These are phyloP conservation scores for Matsumurasca onukii DNA, from an alignment of 1,140 invertebrate species.

Conservation along the genomic window DNA sequence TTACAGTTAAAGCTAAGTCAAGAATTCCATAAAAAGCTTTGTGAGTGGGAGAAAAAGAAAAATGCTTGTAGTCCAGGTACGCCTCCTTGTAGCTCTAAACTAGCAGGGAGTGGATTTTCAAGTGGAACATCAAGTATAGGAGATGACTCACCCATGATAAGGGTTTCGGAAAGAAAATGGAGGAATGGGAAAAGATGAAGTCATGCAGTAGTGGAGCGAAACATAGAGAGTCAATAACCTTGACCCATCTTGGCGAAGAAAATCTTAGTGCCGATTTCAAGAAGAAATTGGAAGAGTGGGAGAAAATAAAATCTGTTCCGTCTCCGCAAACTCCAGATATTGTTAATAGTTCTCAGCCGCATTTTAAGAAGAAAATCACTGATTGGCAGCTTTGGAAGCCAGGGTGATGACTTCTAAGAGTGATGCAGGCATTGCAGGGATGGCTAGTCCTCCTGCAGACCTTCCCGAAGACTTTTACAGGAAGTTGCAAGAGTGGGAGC, in stretches of 20 bases:
- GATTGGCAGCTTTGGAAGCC: constrained; percentile 73
- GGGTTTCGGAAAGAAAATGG: constrained; percentile 46
- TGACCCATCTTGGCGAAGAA: constrained; percentile 55
- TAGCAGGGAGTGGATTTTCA: constrained; percentile 30
- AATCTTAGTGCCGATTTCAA: constrained; percentile 73
- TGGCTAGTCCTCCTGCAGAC: constrained; percentile 39
- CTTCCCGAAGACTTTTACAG: constrained; percentile 54
- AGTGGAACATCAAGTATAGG: constrained; percentile 33
- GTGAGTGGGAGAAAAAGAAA: constrained; percentile 65
- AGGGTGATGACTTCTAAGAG: constrained; percentile 42
- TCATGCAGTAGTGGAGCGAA: constrained; percentile 2
- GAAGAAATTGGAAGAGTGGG: constrained; percentile 83
- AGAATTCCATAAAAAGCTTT: constrained; percentile 69
- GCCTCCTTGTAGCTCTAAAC: constrained; percentile 23
- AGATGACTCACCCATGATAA: constrained; percentile 44
- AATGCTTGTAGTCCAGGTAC: constrained; percentile 45
- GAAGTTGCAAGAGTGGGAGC: constrained; percentile 58
- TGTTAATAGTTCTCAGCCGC: constrained; percentile 42
- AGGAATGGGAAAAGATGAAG: constrained; percentile 49
- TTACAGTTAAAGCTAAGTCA: constrained; percentile 66
- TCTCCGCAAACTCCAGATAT: constrained; percentile 36
- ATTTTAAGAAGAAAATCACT: constrained; percentile 57
- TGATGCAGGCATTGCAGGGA: not conserved
- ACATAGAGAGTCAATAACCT: constrained; percentile 28
- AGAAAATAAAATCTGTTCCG: constrained; percentile 66